Base-by-base conservation (phyloP, 2,797 vertebrate genomes). In the Phyllotis vaccarum region DNA sequence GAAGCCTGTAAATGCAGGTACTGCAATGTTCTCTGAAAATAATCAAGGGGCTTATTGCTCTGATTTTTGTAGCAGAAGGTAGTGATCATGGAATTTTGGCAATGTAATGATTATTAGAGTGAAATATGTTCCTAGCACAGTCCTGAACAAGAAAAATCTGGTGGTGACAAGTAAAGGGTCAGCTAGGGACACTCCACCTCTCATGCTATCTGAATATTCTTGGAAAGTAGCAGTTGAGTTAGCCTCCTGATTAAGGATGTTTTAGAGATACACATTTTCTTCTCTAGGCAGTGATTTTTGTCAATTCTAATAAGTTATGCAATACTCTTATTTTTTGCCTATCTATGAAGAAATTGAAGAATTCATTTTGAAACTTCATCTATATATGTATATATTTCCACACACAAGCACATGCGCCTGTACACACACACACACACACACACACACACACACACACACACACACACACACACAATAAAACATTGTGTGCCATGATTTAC, bases 81-180 rank as follows among this genome's bases (percentile, higher is more conserved):
- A 58, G 97, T 14, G 29, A 9, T 49, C 16, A 54, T 3, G 52
- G 16, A 37, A 54, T 86, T 64, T 68, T 52, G 11, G 99, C 99
- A 13, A 98, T 99, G 97, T 98, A 99, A 34, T 40, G 98, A 97
- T 99, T 31, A 98, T 99, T 95, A 99, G 99, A 43, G 99, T 98
- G 98, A 99, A 99, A 97, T 98, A 98, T 97, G 99, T 99, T 64
- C 94, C 98, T 92, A 80, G 98, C 83, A 97, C 98, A 74, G 99
- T 99, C 13, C 49, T 56, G 22, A 87, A 40, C 24, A 70, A 70
- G 34, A 86, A n/a, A 93, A 99, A 98, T 97, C 98, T 99, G 92
- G 97, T 99, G 95, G 98, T 99, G 66, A 14, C 99, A 94, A 99
- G 99, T 68, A 99, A 99, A 54, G 99, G 99, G 34, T 97, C 98